A percentile compares a stretch with the other conserved stretches of the same genome.
These are phyloP conservation scores for Thereva unica DNA, from an alignment of 2,888 invertebrate genomes.

Conservation along the genomic window DNA sequence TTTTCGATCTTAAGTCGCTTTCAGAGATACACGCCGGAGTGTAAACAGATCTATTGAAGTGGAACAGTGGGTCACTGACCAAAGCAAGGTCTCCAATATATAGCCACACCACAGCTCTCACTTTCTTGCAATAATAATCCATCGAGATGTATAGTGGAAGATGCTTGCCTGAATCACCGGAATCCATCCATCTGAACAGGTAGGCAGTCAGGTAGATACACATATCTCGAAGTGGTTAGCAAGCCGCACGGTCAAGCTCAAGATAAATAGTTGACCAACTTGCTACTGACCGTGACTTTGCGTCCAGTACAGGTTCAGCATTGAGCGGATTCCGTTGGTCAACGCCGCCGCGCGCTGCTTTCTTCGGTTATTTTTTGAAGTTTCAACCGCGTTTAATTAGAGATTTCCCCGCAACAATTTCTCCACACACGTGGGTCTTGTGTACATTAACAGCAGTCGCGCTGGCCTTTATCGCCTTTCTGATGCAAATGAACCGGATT, in stretches of 20 bases:
- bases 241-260: too few relatives aligned
- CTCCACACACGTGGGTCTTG: too few relatives aligned
- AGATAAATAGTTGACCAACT: not conserved
- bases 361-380: not conserved
- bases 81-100: slow-evolving; percentile 36
- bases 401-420: not conserved
- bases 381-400: not conserved
- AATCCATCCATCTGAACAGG: too few relatives aligned
- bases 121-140: slow-evolving; percentile 19
- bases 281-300: slow-evolving; percentile 29
- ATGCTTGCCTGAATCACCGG: too few relatives aligned
- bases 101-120: slow-evolving; percentile 32
- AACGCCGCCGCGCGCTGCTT: not conserved
- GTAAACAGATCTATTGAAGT: slow-evolving; percentile 27
- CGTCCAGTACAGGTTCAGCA: slow-evolving; percentile 18
- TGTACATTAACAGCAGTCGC: too few relatives aligned
- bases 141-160: too few relatives aligned
- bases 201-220: not conserved
- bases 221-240: not conserved
- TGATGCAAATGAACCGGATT: too few relatives aligned
- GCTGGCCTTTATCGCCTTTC: too few relatives aligned
- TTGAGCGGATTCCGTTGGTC: not conserved
- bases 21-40: slow-evolving; percentile 1
- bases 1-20: slow-evolving; percentile 12
- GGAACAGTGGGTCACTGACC: slow-evolving; percentile 43